phyloP scores from a whole-genome alignment of 2,113 vertebrate genomes.

The Alligator mississippiensis region DNA sequence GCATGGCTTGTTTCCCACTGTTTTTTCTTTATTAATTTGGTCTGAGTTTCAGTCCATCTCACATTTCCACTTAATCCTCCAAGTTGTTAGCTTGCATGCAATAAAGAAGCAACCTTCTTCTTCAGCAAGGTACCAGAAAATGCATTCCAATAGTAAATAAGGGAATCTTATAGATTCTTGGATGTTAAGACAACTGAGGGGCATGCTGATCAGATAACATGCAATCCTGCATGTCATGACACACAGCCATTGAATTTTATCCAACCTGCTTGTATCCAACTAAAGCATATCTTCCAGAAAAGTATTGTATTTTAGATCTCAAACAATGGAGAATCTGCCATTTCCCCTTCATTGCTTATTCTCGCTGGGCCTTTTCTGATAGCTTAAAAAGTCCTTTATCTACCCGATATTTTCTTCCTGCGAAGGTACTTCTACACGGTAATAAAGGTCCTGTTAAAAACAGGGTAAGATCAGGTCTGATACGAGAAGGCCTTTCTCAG shows the following conservation, averaged over 20 bases:
- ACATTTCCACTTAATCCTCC: background rate
- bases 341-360: background rate
- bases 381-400: fast-evolving
- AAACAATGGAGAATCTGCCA: background rate
- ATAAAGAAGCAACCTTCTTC: background rate
- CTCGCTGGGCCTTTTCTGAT: background rate
- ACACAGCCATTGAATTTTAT: background rate
- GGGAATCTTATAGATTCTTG: background rate
- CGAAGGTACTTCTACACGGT: background rate
- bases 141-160: background rate
- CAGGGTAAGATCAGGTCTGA: background rate
- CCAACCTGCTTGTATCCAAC: background rate
- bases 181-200: background rate
- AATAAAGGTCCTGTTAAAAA: background rate
- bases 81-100: background rate
- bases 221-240: background rate
- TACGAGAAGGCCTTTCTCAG: background rate
- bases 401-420: background rate
- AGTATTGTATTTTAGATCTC: background rate
- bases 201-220: too few relatives aligned
- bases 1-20: background rate
- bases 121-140: background rate
- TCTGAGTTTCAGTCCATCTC: background rate
- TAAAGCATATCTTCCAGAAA: background rate
- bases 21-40: background rate